These are phyloP conservation scores for Laticauda colubrina DNA, from an alignment of 2,113 vertebrate genomes.

Conservation along the genomic window DNA sequence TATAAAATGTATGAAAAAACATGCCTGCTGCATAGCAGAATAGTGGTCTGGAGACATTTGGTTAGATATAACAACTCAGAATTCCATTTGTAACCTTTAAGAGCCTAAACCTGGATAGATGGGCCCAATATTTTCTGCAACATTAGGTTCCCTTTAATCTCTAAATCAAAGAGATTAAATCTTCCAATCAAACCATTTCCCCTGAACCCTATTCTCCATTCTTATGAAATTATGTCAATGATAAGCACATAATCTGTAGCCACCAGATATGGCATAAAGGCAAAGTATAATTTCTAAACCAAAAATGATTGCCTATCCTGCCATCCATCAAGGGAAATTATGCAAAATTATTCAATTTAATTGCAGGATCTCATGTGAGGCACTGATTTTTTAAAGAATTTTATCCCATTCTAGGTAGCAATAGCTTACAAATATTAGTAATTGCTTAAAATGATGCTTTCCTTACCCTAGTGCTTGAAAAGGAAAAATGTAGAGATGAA, in stretches of 20 bases:
- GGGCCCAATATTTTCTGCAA: background rate
- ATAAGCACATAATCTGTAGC: background rate
- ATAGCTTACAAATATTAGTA: background rate
- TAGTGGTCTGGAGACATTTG: background rate
- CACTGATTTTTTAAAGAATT: background rate
- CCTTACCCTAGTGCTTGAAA: background rate
- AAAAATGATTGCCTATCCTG: background rate
- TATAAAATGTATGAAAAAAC: background rate
- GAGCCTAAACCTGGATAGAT: background rate
- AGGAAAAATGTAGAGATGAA: background rate
- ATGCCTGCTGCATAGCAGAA: background rate
- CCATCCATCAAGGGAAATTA: background rate
- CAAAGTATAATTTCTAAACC: background rate
- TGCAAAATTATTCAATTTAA: background rate
- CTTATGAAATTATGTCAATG: background rate
- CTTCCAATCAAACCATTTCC: background rate
- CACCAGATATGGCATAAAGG: background rate
- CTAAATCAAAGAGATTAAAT: background rate
- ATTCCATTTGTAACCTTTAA: background rate
- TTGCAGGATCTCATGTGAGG: background rate
- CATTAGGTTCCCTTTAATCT: background rate
- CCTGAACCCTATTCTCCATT: background rate
- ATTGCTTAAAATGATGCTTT: background rate
- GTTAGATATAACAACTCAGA: background rate
- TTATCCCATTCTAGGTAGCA: background rate